A percentile compares a stretch with the other conserved stretches of the same genome.
phyloP scores from a whole-genome alignment of 2,888 invertebrate species.

The Hypselothyrea guttata region DNA sequence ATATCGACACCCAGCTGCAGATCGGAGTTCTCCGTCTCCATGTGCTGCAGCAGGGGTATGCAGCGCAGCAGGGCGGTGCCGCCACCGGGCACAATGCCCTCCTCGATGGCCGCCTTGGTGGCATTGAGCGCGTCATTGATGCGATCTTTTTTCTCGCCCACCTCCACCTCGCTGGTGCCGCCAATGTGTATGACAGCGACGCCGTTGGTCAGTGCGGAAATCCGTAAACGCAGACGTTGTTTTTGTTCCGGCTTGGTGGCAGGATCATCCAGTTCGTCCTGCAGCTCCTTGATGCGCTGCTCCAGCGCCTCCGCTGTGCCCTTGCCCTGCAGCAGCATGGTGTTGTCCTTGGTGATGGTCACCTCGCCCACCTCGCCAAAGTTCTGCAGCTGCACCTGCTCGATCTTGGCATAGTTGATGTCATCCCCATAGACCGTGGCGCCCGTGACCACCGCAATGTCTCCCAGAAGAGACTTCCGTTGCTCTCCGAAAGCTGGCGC shows the following conservation, averaged over 20 bases:
- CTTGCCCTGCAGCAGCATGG: constrained; percentile 87
- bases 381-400: constrained; percentile 91
- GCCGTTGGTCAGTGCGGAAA: constrained; percentile 94
- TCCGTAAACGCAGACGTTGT: constrained; percentile 94
- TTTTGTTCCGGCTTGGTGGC: constrained; percentile 96
- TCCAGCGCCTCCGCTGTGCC: constrained; percentile 91
- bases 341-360: constrained; percentile 95
- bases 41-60: constrained; percentile 86
- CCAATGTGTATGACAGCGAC: constrained; percentile 92
- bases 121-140: constrained; percentile 97
- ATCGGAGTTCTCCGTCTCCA: constrained; percentile 83
- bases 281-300: constrained; percentile 90
- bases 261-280: constrained; percentile 91
- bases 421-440: constrained; percentile 97
- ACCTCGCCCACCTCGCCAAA: constrained; percentile 94
- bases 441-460: constrained; percentile 96
- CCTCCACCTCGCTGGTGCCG: constrained; percentile 95
- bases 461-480: constrained; percentile 93
- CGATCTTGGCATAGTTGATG: constrained; percentile 92
- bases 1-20: constrained; percentile 87
- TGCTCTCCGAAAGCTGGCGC: constrained; percentile 98
- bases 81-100: constrained; percentile 98
- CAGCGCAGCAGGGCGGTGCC: constrained; percentile 95
- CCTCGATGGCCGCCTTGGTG: constrained; percentile 97
- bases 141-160: constrained; percentile 97